Conservation (phyloP, 2,797 vertebrate genomes). For the Gambusia yucatana region DNA sequence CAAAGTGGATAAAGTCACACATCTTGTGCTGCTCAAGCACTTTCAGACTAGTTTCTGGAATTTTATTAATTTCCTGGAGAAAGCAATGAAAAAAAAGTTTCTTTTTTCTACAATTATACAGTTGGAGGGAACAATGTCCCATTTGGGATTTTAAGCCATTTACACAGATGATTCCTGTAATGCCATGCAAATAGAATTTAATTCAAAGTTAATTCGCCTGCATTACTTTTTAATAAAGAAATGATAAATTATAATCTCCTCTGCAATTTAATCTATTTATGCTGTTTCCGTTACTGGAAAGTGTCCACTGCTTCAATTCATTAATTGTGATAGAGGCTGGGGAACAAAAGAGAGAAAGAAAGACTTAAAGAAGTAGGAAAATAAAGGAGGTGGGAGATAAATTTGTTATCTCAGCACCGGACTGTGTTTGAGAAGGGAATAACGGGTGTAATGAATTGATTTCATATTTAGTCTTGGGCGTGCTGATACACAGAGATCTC, state of each 20-base stretch:
- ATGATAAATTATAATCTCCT: conserved; percentile 81
- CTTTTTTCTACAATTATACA: conserved; percentile 70
- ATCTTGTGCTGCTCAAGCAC: conserved; percentile 45
- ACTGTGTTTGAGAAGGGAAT: conserved; percentile 69
- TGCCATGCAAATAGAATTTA: conserved; percentile 85
- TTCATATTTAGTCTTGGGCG: conserved; percentile 73
- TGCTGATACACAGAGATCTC: conserved; percentile 69
- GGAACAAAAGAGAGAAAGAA: conserved; percentile 5
- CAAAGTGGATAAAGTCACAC: conserved; percentile 35
- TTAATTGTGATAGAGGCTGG: conserved; percentile 56
- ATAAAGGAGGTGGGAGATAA: conserved; percentile 60
- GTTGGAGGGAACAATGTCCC: conserved; percentile 74
- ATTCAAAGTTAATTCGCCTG: conserved; percentile 84
- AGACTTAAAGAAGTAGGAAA: conserved; percentile 35
- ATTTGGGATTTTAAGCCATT: conserved; percentile 83
- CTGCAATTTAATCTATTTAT: conserved; percentile 78
- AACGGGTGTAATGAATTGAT: conserved; percentile 77
- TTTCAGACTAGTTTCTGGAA: conserved; percentile 61
- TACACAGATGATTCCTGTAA: conserved; percentile 84
- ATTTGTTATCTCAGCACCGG: conserved; percentile 58
- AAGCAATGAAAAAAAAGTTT: conserved; percentile 45
- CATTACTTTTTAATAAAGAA: conserved; percentile 86
- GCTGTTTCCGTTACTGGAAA: conserved; percentile 68
- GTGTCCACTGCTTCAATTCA: conserved; percentile 67
- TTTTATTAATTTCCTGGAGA: conserved; percentile 64